Conservation (phyloP, 2,888 invertebrate species). For the Psococerastis gibbosa region DNA sequence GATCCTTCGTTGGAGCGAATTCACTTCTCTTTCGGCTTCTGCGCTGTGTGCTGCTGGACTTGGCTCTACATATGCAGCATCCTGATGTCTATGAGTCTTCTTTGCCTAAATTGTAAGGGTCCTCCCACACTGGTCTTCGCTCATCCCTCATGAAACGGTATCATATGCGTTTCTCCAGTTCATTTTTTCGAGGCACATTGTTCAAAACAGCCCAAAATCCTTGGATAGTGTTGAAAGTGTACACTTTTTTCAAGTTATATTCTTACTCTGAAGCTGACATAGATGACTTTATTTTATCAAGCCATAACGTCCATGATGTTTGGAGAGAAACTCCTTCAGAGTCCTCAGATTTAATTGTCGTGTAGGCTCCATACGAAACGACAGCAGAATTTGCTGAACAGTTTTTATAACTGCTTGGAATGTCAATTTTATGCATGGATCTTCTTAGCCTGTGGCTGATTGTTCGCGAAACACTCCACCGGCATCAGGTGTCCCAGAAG, state of each 20-base stretch:
- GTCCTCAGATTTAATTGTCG: constrained; percentile 22
- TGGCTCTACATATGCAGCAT: too few relatives aligned
- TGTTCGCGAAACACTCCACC: too few relatives aligned
- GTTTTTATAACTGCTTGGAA: constrained; percentile 1
- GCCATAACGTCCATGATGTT: constrained; percentile 39
- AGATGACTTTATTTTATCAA: too few relatives aligned
- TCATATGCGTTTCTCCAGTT: constrained; percentile 24
- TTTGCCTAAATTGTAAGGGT: constrained; percentile 31
- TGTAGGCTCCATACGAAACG: constrained; percentile 21
- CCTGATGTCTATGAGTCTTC: too few relatives aligned
- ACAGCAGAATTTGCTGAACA: constrained; percentile 22
- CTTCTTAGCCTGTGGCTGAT: too few relatives aligned
- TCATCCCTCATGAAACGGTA: constrained; percentile 37
- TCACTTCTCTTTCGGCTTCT: too few relatives aligned
- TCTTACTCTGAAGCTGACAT: constrained; percentile 37
- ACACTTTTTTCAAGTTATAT: constrained; percentile 34
- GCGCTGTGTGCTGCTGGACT: too few relatives aligned
- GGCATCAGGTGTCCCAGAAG: too few relatives aligned
- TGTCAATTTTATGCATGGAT: too few relatives aligned
- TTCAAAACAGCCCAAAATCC: constrained; percentile 41
- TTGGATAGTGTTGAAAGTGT: constrained; percentile 36
- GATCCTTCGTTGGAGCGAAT: too few relatives aligned
- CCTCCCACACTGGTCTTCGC: constrained; percentile 38
- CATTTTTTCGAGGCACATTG: constrained; percentile 28
- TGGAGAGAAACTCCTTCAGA: constrained; percentile 29